Evolutionary conservation across 1,140 invertebrate genomes (phyloP).

Genomic region (Mycetomoellerius zeteki): DNA sequence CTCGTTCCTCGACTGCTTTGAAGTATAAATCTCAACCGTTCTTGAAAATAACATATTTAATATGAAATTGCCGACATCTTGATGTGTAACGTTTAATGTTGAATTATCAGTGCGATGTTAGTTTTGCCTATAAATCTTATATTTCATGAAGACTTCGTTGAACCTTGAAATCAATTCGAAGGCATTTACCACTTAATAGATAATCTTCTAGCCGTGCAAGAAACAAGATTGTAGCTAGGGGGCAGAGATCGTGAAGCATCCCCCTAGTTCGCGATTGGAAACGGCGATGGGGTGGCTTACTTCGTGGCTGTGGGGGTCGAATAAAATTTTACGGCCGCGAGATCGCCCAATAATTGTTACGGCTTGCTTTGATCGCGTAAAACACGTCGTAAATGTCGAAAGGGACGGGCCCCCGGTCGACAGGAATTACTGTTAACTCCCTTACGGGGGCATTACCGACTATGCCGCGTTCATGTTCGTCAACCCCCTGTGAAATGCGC

Average conservation of each 20-base stretch:
- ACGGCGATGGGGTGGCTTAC: constrained; percentile 46
- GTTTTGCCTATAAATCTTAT: not conserved
- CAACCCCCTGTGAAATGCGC: not conserved
- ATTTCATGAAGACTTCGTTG: not conserved
- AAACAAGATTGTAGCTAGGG: constrained; percentile 7
- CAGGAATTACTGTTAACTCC: constrained; percentile 81
- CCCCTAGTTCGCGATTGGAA: not conserved
- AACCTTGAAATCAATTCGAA: not conserved
- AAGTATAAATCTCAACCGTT: constrained; percentile 20
- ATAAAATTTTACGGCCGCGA: constrained; percentile 86
- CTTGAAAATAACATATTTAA: constrained; percentile 16
- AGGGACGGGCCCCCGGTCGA: constrained; percentile 77
- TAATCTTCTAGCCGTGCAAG: not conserved
- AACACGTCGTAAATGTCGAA: constrained; percentile 87
- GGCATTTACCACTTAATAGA: not conserved
- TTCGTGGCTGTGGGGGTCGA: constrained; percentile 73
- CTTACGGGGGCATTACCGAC: constrained; percentile 76
- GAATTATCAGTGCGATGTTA: not conserved
- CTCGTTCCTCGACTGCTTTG: constrained; percentile 23
- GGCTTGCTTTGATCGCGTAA: constrained; percentile 86
- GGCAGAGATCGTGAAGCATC: not conserved
- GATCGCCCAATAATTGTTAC: constrained; percentile 87
- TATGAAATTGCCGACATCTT: not conserved
- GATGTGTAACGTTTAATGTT: not conserved
- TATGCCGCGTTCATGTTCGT: constrained; percentile 48